Evolutionary conservation across 2,113 vertebrate species (phyloP).

Genomic region (Pelvicachromis taeniatus): DNA sequence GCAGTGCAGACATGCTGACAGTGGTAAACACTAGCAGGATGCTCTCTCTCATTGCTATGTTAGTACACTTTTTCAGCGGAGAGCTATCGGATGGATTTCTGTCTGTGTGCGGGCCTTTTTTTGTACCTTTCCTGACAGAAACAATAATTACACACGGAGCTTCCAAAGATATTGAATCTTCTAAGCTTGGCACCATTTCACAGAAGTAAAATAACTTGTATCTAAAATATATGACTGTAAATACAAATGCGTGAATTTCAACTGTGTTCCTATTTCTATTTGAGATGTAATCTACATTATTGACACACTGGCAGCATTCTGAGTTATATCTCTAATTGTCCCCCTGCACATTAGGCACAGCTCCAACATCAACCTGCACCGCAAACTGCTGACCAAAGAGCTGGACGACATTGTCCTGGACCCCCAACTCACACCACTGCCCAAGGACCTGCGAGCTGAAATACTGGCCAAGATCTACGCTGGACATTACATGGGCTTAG

Average conservation of each 20-base stretch:
- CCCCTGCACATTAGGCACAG: slow-evolving; percentile 83
- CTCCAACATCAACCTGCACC: slow-evolving; percentile 99
- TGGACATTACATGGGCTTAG: slow-evolving; percentile 86
- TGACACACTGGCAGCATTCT: not conserved
- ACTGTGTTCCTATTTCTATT: not conserved
- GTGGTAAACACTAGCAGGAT: slow-evolving; percentile 83
- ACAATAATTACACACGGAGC: not conserved
- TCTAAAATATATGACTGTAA: not conserved
- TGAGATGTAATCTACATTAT: not conserved
- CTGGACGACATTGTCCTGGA: slow-evolving; percentile 99
- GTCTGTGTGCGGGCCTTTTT: not conserved
- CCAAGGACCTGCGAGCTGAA: slow-evolving; percentile 93
- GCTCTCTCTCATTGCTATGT: slow-evolving; percentile 42
- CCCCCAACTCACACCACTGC: slow-evolving; percentile 89
- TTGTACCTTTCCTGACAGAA: not conserved
- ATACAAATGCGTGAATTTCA: not conserved
- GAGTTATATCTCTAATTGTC: not conserved
- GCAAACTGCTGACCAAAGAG: slow-evolving; percentile 99
- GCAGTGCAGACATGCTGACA: slow-evolving; percentile 90
- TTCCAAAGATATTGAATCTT: not conserved
- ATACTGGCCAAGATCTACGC: slow-evolving; percentile 97
- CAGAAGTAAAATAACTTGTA: not conserved
- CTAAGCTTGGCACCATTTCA: not conserved
- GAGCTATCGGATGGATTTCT: slow-evolving; percentile 20
- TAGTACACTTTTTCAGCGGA: slow-evolving; percentile 14